Evolutionary conservation across 2,113 vertebrate species (phyloP).

Genomic region (Muntiacus reevesi): DNA sequence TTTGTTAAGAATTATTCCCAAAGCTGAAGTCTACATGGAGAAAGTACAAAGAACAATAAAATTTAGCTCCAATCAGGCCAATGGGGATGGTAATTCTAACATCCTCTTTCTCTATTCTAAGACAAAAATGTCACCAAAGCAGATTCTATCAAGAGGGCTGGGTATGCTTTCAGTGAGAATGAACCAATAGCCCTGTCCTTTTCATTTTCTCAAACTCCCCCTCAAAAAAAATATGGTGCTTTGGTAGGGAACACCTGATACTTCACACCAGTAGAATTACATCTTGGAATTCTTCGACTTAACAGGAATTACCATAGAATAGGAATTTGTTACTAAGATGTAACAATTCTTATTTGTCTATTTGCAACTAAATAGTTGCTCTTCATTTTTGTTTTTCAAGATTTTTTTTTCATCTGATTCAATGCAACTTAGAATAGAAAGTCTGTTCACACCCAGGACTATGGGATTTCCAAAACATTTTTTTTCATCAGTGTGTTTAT

Average conservation of each 20-base stretch:
- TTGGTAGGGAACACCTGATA: neutral
- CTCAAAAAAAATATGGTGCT: neutral
- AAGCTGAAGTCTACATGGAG: neutral
- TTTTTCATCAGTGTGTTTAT: constrained; percentile 50
- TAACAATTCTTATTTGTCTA: neutral
- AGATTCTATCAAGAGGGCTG: neutral
- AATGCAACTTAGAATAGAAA: neutral
- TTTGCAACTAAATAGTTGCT: constrained; percentile 19
- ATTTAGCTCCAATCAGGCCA: neutral
- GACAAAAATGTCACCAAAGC: neutral
- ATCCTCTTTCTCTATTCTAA: neutral
- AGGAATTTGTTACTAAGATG: neutral
- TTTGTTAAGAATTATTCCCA: constrained; percentile 46
- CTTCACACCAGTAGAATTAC: neutral
- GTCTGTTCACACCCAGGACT: neutral
- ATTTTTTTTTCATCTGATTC: neutral
- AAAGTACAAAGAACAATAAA: constrained; percentile 46
- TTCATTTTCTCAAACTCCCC: neutral
- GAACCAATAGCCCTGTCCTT: neutral
- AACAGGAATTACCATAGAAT: neutral
- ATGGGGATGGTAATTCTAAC: neutral
- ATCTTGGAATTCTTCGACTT: neutral
- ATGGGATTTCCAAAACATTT: constrained; percentile 37
- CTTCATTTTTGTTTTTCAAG: neutral
- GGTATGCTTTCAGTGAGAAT: neutral